Conservation (phyloP, 1,140 invertebrate species). For the Sycophila sp. region DNA sequence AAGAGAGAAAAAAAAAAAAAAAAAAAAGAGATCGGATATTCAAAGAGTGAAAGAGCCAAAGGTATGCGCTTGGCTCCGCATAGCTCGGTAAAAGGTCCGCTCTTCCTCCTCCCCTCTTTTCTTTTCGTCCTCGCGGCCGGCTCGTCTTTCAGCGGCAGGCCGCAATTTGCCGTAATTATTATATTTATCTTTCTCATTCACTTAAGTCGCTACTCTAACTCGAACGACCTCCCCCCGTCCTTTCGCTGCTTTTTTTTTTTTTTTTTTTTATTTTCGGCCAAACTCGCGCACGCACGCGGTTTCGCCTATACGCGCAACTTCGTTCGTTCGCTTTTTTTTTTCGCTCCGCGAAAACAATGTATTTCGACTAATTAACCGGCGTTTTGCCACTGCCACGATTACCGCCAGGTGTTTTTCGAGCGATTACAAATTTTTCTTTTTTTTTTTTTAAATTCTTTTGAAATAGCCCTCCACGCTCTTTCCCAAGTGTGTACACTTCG, state of each 20-base stretch:
- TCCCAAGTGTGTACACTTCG: too few relatives aligned
- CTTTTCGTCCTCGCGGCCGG: neutral
- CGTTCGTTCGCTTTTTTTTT: too few relatives aligned
- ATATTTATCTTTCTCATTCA: slow-evolving; percentile 64
- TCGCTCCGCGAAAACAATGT: neutral
- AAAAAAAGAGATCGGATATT: slow-evolving; percentile 30
- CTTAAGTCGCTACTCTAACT: slow-evolving; percentile 51
- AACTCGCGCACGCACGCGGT: too few relatives aligned
- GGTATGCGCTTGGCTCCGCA: slow-evolving; percentile 22
- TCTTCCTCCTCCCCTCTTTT: neutral
- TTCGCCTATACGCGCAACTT: slow-evolving; percentile 8
- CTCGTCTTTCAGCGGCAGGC: slow-evolving; percentile 49
- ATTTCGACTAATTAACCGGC: too few relatives aligned
- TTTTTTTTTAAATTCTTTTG: too few relatives aligned
- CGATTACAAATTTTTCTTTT: too few relatives aligned
- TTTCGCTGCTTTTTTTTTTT: slow-evolving; percentile 18
- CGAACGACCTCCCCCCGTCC: slow-evolving; percentile 15
- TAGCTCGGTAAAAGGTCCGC: slow-evolving; percentile 30
- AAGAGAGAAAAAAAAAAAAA: neutral
- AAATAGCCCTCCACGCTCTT: too few relatives aligned
- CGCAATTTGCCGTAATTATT: slow-evolving; percentile 62
- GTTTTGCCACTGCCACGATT: too few relatives aligned
- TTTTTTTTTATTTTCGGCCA: slow-evolving; percentile 9
- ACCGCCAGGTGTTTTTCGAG: too few relatives aligned
- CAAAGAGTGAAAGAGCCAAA: slow-evolving; percentile 25